These are phyloP conservation scores for Pantelozetes paolii DNA, from an alignment of 2,888 invertebrate genomes.

Conservation along the genomic window DNA sequence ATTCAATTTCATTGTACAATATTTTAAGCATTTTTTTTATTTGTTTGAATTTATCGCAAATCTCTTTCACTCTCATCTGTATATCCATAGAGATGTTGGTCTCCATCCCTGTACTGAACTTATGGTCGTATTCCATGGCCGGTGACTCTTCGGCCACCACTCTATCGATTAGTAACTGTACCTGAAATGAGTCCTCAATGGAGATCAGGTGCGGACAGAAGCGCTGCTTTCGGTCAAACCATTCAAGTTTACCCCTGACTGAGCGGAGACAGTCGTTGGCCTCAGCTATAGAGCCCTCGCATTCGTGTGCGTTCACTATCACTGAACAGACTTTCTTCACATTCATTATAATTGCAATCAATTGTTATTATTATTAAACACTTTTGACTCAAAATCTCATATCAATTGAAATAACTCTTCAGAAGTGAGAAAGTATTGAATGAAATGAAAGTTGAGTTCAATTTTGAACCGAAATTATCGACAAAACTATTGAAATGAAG, in stretches of 20 bases:
- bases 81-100: constrained; percentile 22
- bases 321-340: too few relatives aligned
- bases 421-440: too few relatives aligned
- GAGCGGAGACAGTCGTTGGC: constrained; percentile 39
- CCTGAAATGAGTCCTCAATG: constrained; percentile 24
- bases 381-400: too few relatives aligned
- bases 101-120: constrained; percentile 7
- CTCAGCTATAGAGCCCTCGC: constrained; percentile 41
- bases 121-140: constrained; percentile 22
- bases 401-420: too few relatives aligned
- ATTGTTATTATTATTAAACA: too few relatives aligned
- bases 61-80: not conserved
- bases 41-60: constrained; percentile 25
- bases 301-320: constrained; percentile 27
- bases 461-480: too few relatives aligned
- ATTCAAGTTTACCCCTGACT: constrained; percentile 35
- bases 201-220: constrained; percentile 39
- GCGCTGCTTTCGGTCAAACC: constrained; percentile 39
- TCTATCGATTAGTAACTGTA: constrained; percentile 13
- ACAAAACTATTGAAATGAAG: too few relatives aligned
- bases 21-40: constrained; percentile 21
- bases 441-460: too few relatives aligned
- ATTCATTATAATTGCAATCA: too few relatives aligned
- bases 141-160: constrained; percentile 30
- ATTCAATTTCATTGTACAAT: constrained; percentile 6